Evolutionary conservation across 2,888 invertebrate species (phyloP).

Genomic region (Campaea margaritaria): DNA sequence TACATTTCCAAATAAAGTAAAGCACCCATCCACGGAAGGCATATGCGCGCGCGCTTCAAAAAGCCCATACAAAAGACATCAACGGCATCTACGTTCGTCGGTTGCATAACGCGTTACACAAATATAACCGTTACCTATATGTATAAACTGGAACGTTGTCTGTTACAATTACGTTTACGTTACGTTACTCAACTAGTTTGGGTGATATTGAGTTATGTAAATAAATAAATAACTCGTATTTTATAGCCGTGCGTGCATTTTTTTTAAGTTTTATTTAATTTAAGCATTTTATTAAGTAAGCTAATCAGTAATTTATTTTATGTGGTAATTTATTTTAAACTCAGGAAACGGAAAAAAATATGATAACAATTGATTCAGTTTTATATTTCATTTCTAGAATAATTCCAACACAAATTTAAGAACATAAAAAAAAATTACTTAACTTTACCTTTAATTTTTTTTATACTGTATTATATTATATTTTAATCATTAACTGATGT

Average conservation of each 20-base stretch:
- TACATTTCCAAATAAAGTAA: conserved; percentile 1
- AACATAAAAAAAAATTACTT: no score
- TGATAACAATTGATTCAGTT: no score
- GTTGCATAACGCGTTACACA: conserved; percentile 45
- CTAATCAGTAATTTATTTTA: background rate
- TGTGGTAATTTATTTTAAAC: background rate
- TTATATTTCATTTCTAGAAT: no score
- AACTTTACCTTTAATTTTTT: no score
- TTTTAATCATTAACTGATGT: no score
- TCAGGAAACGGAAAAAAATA: no score
- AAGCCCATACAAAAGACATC: conserved; percentile 57
- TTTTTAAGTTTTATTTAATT: background rate
- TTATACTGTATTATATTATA: no score
- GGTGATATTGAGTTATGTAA: conserved; percentile 32
- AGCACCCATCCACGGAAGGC: background rate
- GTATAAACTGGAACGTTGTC: conserved; percentile 37
- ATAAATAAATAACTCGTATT: conserved; percentile 24
- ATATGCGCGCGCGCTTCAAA: conserved; percentile 35
- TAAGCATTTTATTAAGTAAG: background rate
- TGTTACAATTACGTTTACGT: conserved; percentile 28
- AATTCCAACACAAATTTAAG: no score
- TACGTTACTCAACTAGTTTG: conserved; percentile 31
- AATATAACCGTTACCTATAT: conserved; percentile 24
- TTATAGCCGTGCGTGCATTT: conserved; percentile 14
- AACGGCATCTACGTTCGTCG: conserved; percentile 46